Conservation (phyloP, 1,140 invertebrate genomes). For the Portunus trituberculatus region DNA sequence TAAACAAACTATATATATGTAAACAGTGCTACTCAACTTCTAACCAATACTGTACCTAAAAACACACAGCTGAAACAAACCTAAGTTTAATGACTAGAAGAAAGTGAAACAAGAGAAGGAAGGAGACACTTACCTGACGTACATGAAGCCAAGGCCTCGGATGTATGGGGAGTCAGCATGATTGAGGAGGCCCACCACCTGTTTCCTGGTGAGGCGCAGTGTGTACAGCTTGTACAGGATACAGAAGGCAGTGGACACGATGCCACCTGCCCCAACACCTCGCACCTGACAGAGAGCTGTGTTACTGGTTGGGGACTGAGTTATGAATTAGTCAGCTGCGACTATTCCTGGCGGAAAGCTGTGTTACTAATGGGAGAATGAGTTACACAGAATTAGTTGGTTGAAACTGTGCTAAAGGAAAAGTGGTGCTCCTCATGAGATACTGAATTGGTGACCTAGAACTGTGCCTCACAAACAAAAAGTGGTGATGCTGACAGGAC, state of each 20-base stretch:
- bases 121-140: slow-evolving; percentile 86
- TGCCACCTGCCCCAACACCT: slow-evolving; percentile 98
- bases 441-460: too few species aligned
- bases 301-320: too few species aligned
- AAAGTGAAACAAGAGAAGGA: not conserved
- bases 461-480: too few species aligned
- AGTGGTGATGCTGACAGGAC: too few species aligned
- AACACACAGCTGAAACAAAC: too few species aligned
- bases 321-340: too few species aligned
- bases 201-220: slow-evolving; percentile 96
- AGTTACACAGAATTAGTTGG: too few species aligned
- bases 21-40: not conserved
- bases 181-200: slow-evolving; percentile 96
- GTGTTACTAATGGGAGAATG: too few species aligned
- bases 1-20: not conserved
- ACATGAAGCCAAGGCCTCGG: slow-evolving; percentile 97
- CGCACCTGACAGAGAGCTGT: slow-evolving; percentile 86
- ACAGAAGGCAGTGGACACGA: slow-evolving; percentile 98
- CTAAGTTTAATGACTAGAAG: not conserved
- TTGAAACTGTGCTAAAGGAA: too few species aligned
- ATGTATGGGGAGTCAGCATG: slow-evolving; percentile 99
- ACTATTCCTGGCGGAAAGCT: too few species aligned
- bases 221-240: slow-evolving; percentile 99
- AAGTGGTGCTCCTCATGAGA: too few species aligned
- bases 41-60: too few species aligned